phyloP scores from a whole-genome alignment of 2,113 vertebrate genomes.

The Vicugna pacos region DNA sequence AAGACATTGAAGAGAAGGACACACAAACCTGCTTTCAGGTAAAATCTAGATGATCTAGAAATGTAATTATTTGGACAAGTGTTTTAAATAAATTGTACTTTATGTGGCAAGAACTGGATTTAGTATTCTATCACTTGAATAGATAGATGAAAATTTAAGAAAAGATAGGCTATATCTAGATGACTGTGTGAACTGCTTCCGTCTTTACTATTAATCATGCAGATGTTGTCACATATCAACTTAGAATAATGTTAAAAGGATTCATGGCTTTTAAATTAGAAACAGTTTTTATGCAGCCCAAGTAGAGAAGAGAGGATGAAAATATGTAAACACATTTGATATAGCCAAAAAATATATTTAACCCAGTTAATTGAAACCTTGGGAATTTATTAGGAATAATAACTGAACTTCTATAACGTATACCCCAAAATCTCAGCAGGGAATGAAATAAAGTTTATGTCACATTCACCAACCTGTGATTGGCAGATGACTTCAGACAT shows the following conservation, averaged over 20 bases:
- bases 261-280: background rate
- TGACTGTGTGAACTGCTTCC: background rate
- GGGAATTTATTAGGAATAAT: background rate
- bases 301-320: background rate
- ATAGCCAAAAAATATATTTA: background rate
- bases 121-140: background rate
- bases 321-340: background rate
- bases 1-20: background rate
- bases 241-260: background rate
- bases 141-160: slow-evolving; percentile 2
- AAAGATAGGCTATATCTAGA: background rate
- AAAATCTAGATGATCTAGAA: background rate
- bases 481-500: background rate
- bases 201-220: background rate
- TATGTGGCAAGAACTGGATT: background rate
- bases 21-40: background rate
- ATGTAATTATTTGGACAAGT: background rate
- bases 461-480: background rate
- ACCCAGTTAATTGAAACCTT: background rate
- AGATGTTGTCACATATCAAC: background rate
- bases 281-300: background rate
- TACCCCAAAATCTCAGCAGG: background rate
- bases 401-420: background rate
- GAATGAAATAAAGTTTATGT: background rate
- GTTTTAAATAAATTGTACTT: background rate